Conservation (phyloP, 2,797 vertebrate genomes). For the Pangasius sanitwongsei region DNA sequence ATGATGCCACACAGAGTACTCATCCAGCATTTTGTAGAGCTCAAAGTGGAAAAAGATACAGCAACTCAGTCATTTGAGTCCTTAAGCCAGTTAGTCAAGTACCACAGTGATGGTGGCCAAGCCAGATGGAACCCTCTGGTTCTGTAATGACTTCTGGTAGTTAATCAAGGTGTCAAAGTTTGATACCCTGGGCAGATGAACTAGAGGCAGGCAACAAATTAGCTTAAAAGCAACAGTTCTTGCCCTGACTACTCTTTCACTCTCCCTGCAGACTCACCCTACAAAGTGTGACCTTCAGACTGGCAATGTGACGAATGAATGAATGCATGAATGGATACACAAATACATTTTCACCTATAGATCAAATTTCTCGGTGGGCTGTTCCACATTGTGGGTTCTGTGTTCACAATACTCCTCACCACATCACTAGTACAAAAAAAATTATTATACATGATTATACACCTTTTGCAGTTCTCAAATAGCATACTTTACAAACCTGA, state of each 20-base stretch:
- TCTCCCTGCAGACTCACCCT: background rate
- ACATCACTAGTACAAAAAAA: background rate
- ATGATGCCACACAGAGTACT: background rate
- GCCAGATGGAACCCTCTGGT: background rate
- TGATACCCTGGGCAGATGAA: background rate
- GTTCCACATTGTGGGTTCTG: background rate
- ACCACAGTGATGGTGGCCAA: background rate
- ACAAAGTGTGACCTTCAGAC: background rate
- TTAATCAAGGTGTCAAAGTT: background rate
- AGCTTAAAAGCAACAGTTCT: background rate
- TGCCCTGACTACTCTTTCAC: background rate
- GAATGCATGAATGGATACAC: background rate
- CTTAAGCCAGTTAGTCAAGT: background rate
- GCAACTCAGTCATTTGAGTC: background rate
- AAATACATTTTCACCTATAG: background rate
- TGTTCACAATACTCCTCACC: background rate
- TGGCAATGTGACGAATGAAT: background rate
- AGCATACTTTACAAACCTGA: background rate
- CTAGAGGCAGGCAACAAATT: background rate
- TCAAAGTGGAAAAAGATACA: background rate
- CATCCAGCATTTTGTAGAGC: background rate
- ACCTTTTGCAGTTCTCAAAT: background rate
- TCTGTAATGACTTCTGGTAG: background rate
- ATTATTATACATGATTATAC: background rate
- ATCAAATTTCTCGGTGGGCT: background rate